Percentiles rank a stretch among this genome's conserved stretches.
phyloP scores from a whole-genome alignment of 2,888 invertebrate genomes.

The Conops quadrifasciatus region DNA sequence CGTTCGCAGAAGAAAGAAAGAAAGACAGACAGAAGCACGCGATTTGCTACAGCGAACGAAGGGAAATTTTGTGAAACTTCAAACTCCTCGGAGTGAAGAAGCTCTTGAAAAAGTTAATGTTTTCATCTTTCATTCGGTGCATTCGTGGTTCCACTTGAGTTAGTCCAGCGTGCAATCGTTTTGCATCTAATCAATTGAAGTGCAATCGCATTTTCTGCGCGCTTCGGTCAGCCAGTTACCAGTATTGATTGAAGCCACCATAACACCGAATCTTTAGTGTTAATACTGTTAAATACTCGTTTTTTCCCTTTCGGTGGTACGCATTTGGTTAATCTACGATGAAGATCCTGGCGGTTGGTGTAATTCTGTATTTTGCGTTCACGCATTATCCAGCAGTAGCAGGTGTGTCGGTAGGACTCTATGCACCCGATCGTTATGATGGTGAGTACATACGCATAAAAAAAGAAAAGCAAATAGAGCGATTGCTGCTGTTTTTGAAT shows the following conservation, averaged over 20 bases:
- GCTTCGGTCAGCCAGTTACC: background rate
- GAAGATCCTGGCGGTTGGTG: slow-evolving; percentile 15
- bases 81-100: background rate
- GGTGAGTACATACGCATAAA: slow-evolving; percentile 36
- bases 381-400: slow-evolving; percentile 20
- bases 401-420: slow-evolving; percentile 42
- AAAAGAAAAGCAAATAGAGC: no score
- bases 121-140: slow-evolving; percentile 4
- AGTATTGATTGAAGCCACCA: background rate
- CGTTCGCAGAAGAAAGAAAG: background rate
- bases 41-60: slow-evolving; percentile 3
- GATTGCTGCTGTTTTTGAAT: no score
- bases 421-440: slow-evolving; percentile 47
- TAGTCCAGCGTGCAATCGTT: background rate
- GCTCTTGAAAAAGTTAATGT: slow-evolving; percentile 10
- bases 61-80: slow-evolving; percentile 14
- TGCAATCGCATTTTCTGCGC: background rate
- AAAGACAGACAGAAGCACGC: background rate
- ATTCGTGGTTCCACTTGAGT: slow-evolving; percentile 20
- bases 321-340: slow-evolving; percentile 11
- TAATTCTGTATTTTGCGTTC: slow-evolving; percentile 17
- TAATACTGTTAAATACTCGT: no score
- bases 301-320: background rate
- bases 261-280: no score
- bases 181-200: background rate